Base-by-base conservation (phyloP, 2,113 vertebrate species). In the Acinonyx jubatus region DNA sequence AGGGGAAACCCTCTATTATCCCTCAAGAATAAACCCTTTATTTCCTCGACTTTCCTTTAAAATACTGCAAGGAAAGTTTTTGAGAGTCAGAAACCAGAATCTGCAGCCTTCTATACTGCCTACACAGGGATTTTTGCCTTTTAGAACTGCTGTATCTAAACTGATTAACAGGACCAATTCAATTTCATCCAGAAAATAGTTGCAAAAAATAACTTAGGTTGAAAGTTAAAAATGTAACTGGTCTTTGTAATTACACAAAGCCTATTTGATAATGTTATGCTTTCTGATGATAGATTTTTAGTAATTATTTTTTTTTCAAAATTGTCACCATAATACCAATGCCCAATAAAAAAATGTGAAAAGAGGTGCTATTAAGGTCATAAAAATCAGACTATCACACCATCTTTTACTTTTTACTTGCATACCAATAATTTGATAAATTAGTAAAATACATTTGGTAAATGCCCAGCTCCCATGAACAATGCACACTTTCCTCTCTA, bases 21-120 rank as follows among this genome's bases (percentile, higher is more conserved):
- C 5, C 27, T 8, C 41, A 96, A 68, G 63, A 95, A 81, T 57
- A 97, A 96, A 96, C 3, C 4, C 11, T 97, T 96, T 91, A 55
- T 89, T 91, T 94, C 9, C n/a, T 89, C 33, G 7, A 8, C 38
- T 73, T 68, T 14, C 57, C 45, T 80, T 89, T 89, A 82, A 96
- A 89, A 91, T 15, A 45, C 31, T 57, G 13, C n/a, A 79, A 14
- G 71, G 57, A 25, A 1, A 50, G 36, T 87, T 82, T 41, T 45
- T 45, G 48, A 88, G 27, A 93, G 3, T 25, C 23, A 85, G 36
- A 92, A 33, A 50, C 33, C 50, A n/a, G 14, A 88, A 57, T 93
- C 21, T 45, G 6, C 18, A 61, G 19, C 14, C 21, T 94, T 57
- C 33, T 63, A 13, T 74, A 83, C 48, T 73, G 38, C 19, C 18